Evolutionary conservation across 2,797 vertebrate species (phyloP).

Genomic region (Bradypus variegatus): DNA sequence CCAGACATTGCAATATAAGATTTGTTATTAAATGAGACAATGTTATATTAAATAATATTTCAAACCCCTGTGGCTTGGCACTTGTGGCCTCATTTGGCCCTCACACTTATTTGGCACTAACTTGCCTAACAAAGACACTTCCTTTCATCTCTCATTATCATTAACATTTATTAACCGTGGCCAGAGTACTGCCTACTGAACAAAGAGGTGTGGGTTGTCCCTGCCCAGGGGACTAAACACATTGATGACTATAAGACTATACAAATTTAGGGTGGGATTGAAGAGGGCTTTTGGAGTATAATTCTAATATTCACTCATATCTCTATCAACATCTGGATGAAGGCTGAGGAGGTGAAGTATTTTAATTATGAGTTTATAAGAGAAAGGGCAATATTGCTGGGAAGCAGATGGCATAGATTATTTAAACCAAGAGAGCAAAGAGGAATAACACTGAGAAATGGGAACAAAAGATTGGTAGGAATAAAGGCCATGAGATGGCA

Average conservation of each 20-base stretch:
- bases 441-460: slow-evolving; percentile 5
- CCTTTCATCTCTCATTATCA: slow-evolving; percentile 43
- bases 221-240: not conserved
- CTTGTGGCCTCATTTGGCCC: slow-evolving; percentile 33
- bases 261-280: slow-evolving; percentile 8
- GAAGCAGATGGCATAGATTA: not conserved
- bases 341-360: not conserved
- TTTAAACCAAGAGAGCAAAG: slow-evolving; percentile 26
- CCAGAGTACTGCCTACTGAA: slow-evolving; percentile 1
- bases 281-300: not conserved
- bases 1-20: slow-evolving; percentile 32
- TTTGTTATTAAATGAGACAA: slow-evolving; percentile 43
- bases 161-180: slow-evolving; percentile 2
- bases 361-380: not conserved
- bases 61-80: slow-evolving; percentile 27
- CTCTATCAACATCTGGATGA: not conserved
- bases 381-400: not conserved
- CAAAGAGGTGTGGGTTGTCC: not conserved
- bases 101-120: slow-evolving; percentile 46
- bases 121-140: slow-evolving; percentile 33
- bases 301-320: not conserved
- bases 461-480: not conserved
- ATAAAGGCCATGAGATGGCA: not conserved
- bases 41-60: slow-evolving; percentile 50
- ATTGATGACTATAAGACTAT: not conserved